A percentile compares a stretch with the other conserved stretches of the same genome.
phyloP scores from a whole-genome alignment of 2,797 vertebrate genomes.

The Siniperca obscura region DNA sequence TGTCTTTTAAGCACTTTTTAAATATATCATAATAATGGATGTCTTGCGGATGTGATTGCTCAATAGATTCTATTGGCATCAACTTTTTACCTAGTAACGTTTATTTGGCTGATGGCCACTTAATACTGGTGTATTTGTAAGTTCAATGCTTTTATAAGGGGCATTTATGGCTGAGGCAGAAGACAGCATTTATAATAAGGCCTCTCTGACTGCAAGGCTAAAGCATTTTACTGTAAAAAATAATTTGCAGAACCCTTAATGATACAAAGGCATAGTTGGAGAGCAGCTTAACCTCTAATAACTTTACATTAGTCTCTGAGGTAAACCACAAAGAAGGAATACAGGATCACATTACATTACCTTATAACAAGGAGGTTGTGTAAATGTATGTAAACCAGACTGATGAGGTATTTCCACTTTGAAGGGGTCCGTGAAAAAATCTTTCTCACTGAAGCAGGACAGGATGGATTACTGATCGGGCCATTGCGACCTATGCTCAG shows the following conservation, averaged over 20 bases:
- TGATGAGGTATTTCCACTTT: not conserved
- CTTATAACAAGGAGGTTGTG: not conserved
- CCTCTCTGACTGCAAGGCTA: slow-evolving; percentile 1
- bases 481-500: not conserved
- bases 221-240: slow-evolving; percentile 42
- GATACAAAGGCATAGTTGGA: slow-evolving; percentile 3
- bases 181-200: not conserved
- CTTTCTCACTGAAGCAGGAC: not conserved
- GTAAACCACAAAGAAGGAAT: slow-evolving; percentile 2
- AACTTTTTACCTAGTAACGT: not conserved
- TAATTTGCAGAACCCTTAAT: slow-evolving; percentile 37
- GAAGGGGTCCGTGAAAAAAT: not conserved
- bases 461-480: not conserved
- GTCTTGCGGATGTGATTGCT: too few species aligned
- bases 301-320: slow-evolving; percentile 1
- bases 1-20: not conserved
- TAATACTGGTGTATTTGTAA: not conserved
- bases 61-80: not conserved
- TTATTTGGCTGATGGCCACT: not conserved
- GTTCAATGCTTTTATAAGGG: not conserved
- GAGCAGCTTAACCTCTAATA: not conserved
- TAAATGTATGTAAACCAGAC: slow-evolving; percentile 5
- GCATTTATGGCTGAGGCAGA: not conserved
- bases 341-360: not conserved
- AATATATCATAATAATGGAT: not conserved